Percentiles rank a stretch among this genome's conserved stretches.
Evolutionary conservation across 1,140 invertebrate species (phyloP).

Genomic region (Metaphire vulgaris): DNA sequence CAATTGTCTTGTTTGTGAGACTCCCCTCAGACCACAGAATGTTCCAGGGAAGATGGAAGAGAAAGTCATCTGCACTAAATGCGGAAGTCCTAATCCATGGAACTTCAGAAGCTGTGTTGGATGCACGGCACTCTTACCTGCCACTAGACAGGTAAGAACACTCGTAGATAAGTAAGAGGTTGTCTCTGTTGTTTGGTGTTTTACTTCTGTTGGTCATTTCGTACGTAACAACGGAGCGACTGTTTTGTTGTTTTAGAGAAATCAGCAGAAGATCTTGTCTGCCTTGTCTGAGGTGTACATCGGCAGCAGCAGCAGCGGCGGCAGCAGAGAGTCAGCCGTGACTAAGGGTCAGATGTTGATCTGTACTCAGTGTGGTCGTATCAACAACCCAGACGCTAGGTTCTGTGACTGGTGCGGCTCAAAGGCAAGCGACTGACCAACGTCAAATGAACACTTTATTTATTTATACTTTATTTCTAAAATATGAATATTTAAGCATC

Average conservation of each 20-base stretch:
- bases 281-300: not conserved
- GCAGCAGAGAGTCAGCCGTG: not conserved
- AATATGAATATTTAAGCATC: too few species aligned
- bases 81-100: slow-evolving; percentile 44
- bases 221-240: too few species aligned
- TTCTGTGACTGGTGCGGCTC: slow-evolving; percentile 50
- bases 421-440: slow-evolving; percentile 38
- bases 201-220: too few species aligned
- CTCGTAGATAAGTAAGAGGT: not conserved
- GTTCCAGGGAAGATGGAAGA: slow-evolving; percentile 36
- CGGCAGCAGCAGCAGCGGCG: not conserved
- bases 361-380: slow-evolving; percentile 43
- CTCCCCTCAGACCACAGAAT: slow-evolving; percentile 45
- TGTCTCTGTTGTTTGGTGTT: too few species aligned
- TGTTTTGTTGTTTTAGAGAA: too few species aligned
- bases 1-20: slow-evolving; percentile 49
- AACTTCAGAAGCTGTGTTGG: slow-evolving; percentile 38
- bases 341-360: slow-evolving; percentile 33
- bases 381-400: slow-evolving; percentile 44
- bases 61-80: slow-evolving; percentile 37
- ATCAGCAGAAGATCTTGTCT: not conserved
- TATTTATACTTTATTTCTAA: too few species aligned
- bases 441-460: too few species aligned
- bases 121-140: slow-evolving; percentile 39
- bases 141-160: not conserved